Percentiles rank a stretch among this genome's conserved stretches.
Conservation (phyloP, 2,797 vertebrate genomes). For the Aplochiton taeniatus region DNA sequence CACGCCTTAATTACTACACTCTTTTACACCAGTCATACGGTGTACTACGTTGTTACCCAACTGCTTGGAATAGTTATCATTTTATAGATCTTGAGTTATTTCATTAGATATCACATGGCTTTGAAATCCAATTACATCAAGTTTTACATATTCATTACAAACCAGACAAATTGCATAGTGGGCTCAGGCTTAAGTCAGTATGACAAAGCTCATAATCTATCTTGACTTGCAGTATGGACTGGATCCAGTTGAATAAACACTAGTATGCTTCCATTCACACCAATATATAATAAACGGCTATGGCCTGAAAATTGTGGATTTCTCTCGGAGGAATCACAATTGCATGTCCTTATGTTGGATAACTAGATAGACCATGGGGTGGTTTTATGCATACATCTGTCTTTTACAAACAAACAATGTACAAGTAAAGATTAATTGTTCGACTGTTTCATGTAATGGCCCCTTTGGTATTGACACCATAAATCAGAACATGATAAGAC, state of each 20-base stretch:
- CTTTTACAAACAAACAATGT: slow-evolving; percentile 20
- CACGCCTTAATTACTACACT: too few species aligned
- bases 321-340: slow-evolving; percentile 23
- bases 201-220: background rate
- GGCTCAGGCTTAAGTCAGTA: background rate
- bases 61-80: too few species aligned
- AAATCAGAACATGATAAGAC: background rate
- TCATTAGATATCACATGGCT: too few species aligned
- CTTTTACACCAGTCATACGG: too few species aligned
- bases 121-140: slow-evolving; percentile 2
- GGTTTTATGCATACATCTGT: slow-evolving; percentile 17
- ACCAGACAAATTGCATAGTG: background rate
- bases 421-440: slow-evolving; percentile 6
- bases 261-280: slow-evolving; percentile 22
- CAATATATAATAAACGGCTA: slow-evolving; percentile 21
- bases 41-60: too few species aligned
- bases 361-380: slow-evolving; percentile 14
- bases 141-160: background rate
- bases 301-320: slow-evolving; percentile 12
- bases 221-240: slow-evolving; percentile 16
- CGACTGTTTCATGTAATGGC: slow-evolving; percentile 19
- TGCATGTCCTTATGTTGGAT: slow-evolving; percentile 18
- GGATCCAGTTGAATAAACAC: slow-evolving; percentile 26
- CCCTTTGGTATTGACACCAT: slow-evolving; percentile 7
- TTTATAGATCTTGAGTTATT: too few species aligned